Conservation (phyloP, 2,113 vertebrate genomes). For the Erythrocebus patas region DNA sequence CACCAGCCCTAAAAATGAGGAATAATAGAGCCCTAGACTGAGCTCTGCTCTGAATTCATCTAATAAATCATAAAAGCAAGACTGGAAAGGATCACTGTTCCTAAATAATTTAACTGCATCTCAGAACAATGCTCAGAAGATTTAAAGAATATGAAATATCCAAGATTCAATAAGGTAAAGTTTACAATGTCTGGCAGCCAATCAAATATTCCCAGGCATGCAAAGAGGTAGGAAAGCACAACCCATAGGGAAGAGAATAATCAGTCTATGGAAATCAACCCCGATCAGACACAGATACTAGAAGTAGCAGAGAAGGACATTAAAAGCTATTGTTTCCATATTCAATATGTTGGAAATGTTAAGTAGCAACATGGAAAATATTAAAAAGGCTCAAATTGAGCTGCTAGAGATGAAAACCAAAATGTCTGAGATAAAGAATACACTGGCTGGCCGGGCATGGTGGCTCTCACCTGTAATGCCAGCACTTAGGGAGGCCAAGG, state of each 20-base stretch:
- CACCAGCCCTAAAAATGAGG: not conserved
- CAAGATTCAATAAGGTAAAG: not conserved
- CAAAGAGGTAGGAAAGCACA: not conserved
- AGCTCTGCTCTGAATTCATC: not conserved
- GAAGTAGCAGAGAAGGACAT: not conserved
- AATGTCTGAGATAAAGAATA: too few species aligned
- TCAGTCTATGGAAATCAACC: not conserved
- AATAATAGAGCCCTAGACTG: not conserved
- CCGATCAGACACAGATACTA: not conserved
- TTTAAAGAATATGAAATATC: not conserved
- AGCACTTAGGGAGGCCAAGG: too few species aligned
- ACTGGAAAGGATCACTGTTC: not conserved
- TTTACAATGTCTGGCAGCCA: not conserved
- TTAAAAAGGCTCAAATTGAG: not conserved
- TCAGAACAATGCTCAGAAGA: not conserved
- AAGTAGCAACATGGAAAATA: not conserved
- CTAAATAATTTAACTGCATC: not conserved
- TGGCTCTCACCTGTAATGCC: too few species aligned
- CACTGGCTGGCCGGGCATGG: not conserved
- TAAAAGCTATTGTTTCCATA: not conserved
- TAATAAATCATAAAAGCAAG: not conserved
- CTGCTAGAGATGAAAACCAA: not conserved
- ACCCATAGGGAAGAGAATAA: not conserved
- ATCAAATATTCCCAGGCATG: not conserved
- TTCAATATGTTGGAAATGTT: not conserved